Base-by-base conservation (phyloP, 64 coral and sea anemone genomes). In the Stichodactyla helianthus region DNA sequence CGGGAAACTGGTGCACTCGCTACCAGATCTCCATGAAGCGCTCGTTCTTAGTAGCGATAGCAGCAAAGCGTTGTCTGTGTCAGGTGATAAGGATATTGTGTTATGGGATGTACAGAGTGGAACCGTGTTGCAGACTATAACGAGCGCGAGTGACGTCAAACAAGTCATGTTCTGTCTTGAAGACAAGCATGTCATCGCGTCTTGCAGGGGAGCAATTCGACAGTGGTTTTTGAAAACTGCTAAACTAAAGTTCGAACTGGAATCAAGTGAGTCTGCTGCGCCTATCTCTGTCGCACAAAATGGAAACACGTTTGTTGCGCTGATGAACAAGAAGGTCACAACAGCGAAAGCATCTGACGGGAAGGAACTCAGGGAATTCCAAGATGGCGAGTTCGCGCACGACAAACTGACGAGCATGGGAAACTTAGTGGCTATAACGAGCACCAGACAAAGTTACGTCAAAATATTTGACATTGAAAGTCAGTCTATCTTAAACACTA, bases 61-160 rank as follows among this genome's bases (percentile, higher is more conserved):
- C 35, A 79, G 61, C 70, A 92, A 88, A 65, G 97, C 93, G 18
- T 77, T 99, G 61, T 93, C 90, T 59, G 93, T 89, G 14, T 90
- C 88, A 26, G 62, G 89, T 50, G 91, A 88, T 78, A 89, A 65
- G 82, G 76, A 87, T 53, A 88, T 99, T 51, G 82, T 81, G 44
- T 74, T 99, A 53, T 99, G 97, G 97, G 90, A 99, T 77, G 88
- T 99, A 17, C 85, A 90, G 54, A 91, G 80, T 28, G 97, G 87
- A 15, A 85, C 77, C 22, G 59, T 95, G 6, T 85, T 93, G 57
- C 91, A 90, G 60, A 90, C 79, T 0, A 59, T 92, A 51, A 86
- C 89, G 22, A 94, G 83, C 50, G 26, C 59, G 4, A 88, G 77
- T 51, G 85, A 89, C 51, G 87, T 95, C 61, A 81, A 90, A 19